These are phyloP conservation scores for Phenganax stokvisi DNA, from an alignment of 92 coral and sea anemone genomes.

Conservation along the genomic window DNA sequence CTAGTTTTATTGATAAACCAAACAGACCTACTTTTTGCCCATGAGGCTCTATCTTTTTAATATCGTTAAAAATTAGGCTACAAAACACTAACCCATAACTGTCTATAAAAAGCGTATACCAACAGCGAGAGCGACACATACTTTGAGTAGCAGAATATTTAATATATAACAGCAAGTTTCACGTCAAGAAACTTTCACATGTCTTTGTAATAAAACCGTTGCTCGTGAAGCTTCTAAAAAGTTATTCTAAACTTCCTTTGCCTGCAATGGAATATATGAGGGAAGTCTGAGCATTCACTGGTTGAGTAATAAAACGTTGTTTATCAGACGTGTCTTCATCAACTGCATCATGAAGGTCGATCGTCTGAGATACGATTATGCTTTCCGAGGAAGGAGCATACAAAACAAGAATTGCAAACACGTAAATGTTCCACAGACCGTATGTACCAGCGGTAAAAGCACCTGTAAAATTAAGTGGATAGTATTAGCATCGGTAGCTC, in stretches of 20 bases:
- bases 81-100: too few species aligned
- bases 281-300: slow-evolving; percentile 16
- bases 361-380: slow-evolving; percentile 5
- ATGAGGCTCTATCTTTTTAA: too few species aligned
- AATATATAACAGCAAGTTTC: too few species aligned
- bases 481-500: background rate
- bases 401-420: slow-evolving; percentile 66
- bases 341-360: background rate
- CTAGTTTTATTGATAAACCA: too few species aligned
- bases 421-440: slow-evolving; percentile 94
- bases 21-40: too few species aligned
- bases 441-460: slow-evolving; percentile 84
- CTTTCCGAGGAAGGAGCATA: slow-evolving; percentile 67
- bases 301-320: slow-evolving; percentile 28
- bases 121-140: too few species aligned
- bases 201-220: too few species aligned
- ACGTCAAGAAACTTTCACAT: too few species aligned
- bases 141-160: too few species aligned
- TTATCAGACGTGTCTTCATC: slow-evolving; percentile 12
- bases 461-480: slow-evolving; percentile 48
- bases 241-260: slow-evolving; percentile 30
- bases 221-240: background rate
- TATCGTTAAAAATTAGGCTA: too few species aligned
- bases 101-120: too few species aligned
- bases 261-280: slow-evolving; percentile 36